Base-by-base conservation (phyloP, 2,888 invertebrate genomes). In the Athalia cordata region DNA sequence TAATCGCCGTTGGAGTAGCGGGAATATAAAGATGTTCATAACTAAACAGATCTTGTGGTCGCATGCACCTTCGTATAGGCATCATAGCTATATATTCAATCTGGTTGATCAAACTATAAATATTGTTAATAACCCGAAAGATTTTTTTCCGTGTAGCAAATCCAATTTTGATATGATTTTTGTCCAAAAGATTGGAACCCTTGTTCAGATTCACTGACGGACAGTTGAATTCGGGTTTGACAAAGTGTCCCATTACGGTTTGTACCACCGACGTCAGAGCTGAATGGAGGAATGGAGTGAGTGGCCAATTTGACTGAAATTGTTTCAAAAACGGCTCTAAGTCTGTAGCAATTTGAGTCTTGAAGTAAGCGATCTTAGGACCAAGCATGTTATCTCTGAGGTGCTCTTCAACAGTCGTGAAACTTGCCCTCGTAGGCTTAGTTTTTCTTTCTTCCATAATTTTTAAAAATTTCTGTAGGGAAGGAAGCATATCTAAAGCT, bases 241-340 rank as follows among this genome's bases (percentile, higher is more conserved):
- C 61, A 15, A 61, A 61, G 61, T 15, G 61, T n/a, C 61, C 13
- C n/a, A 61, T n/a, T 6, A 61, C 61, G 61, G 61, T 61, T 61
- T 61, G 61, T 6, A 61, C 61, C 0, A n/a, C 61, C 11, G 61
- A 61, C 61, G 61, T 77, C 43, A 78, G 79, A 78, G 77, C 59
- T 64, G 62, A 65, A 68, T 76, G 59, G 13, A 80, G 64, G 45
- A 81, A 80, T 11, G 79, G 79, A 43, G 70, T 77, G 77, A 81
- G 59, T 4, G 77, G 78, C 9, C 15, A 45, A 11, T 79, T 57
- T 11, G 78, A 55, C 45, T 81, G 79, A 49, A 78, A 79, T n/a
- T 74, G 45, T 13, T 47, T 55, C 47, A 81, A 64, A 47, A 78
- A 81, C 50, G 79, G 77, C 13, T 78, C 78, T 50, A 81, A 57